Base-by-base conservation (phyloP, 2,797 vertebrate species). In the Schizopygopsis malacanthus region DNA sequence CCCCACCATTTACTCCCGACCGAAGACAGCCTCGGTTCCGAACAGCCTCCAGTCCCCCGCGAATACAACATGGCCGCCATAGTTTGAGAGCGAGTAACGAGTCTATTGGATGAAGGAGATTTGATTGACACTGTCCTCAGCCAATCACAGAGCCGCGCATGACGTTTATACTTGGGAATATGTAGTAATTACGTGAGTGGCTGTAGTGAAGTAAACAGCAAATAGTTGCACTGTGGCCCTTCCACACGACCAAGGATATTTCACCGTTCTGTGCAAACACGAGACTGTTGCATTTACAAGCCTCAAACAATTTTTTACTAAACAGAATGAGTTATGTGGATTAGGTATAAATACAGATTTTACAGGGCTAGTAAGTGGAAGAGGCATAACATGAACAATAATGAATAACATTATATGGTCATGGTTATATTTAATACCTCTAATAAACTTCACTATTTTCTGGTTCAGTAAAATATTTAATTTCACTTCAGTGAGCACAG, bases 11-110 rank as follows among this genome's bases (percentile, higher is more conserved):
- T 39, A 83, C 82, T 89, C 85, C 71, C 80, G 88, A 84, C 82
- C 76, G 85, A 85, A 91, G 86, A 87, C 88, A 82, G 80, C 90
- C 81, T 92, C 86, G 83, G 90, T 90, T 88, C 88, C 63, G 79
- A 84, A 69, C 86, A 86, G 77, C 87, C 91, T 89, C 88, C 90
- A 54, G 84, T 75, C 82, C 91, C 90, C 92, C 86, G 83, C 85
- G 90, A 87, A 93, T 88, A 89, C 93, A 95, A 95, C 92, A 95
- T 95, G 95, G 94, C 94, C 92, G 90, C 93, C 79, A 88, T 84
- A 81, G 94, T 92, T 93, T 92, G 89, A 92, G 88, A 88, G 73
- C 85, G 77, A 82, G 47, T 72, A 33, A 2, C 13, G 15, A 87
- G 70, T 4, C 81, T 39, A 93, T 93, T 93, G 94, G 93, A 37